Evolutionary conservation across 2,797 vertebrate species (phyloP).

Genomic region (Prunella strophiata): DNA sequence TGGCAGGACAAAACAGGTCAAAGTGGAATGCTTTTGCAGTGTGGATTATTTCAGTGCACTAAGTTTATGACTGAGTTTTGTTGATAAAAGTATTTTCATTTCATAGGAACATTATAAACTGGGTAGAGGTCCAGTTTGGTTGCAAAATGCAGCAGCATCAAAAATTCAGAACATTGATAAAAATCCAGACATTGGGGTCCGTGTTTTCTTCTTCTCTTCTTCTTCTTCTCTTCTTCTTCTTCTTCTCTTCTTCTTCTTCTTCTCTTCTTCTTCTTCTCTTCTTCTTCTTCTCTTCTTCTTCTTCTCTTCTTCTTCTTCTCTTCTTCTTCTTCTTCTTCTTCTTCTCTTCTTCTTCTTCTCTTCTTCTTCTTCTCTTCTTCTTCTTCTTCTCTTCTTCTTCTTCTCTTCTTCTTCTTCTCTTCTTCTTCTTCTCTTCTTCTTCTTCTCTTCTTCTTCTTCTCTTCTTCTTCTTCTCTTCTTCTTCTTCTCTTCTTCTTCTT

Average conservation of each 20-base stretch:
- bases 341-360: not conserved
- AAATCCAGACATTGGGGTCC: not conserved
- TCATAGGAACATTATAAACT: not conserved
- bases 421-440: not conserved
- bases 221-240: too few species aligned
- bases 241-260: not conserved
- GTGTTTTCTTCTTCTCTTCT: not conserved
- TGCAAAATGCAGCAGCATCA: not conserved
- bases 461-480: not conserved
- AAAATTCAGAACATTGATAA: not conserved
- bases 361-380: not conserved
- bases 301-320: too few species aligned
- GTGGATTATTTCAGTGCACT: not conserved
- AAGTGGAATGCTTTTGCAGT: not conserved
- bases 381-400: too few species aligned
- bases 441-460: too few species aligned
- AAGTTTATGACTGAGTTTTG: not conserved
- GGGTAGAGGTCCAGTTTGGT: not conserved
- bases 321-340: too few species aligned
- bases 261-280: not conserved
- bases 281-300: too few species aligned
- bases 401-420: too few species aligned
- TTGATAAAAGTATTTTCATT: not conserved
- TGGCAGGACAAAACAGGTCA: not conserved
- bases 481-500: too few species aligned